A percentile compares a stretch with the other conserved stretches of the same genome.
Evolutionary conservation across 2,113 vertebrate species (phyloP).

Genomic region (Eulacestoma nigropectus): DNA sequence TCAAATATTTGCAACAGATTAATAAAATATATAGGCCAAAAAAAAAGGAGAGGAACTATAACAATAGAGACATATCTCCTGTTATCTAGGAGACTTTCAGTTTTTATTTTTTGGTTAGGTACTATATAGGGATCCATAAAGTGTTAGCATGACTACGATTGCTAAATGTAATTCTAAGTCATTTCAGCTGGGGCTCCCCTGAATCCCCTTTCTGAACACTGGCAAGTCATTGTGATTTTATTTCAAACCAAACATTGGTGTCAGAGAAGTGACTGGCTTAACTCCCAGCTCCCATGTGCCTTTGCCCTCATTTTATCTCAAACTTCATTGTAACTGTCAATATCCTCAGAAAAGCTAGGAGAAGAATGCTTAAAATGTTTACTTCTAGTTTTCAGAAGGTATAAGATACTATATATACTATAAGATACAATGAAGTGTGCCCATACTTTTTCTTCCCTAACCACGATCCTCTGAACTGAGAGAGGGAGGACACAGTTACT

Average conservation of each 20-base stretch:
- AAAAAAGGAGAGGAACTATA: background rate
- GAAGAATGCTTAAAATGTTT: background rate
- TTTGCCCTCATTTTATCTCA: background rate
- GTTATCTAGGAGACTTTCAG: background rate
- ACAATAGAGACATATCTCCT: background rate
- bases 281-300: background rate
- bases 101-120: background rate
- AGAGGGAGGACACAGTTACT: background rate
- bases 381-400: background rate
- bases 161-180: background rate
- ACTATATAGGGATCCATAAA: background rate
- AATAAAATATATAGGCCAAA: background rate
- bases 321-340: background rate
- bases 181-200: background rate
- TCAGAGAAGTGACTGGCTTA: background rate
- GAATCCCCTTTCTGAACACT: background rate
- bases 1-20: background rate
- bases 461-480: background rate
- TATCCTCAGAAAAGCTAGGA: background rate
- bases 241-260: background rate
- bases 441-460: background rate
- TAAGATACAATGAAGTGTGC: background rate
- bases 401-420: background rate
- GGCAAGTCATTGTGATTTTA: background rate
- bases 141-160: background rate